These are phyloP conservation scores for Molossus molossus DNA, from an alignment of 2,797 vertebrate species.

Conservation along the genomic window DNA sequence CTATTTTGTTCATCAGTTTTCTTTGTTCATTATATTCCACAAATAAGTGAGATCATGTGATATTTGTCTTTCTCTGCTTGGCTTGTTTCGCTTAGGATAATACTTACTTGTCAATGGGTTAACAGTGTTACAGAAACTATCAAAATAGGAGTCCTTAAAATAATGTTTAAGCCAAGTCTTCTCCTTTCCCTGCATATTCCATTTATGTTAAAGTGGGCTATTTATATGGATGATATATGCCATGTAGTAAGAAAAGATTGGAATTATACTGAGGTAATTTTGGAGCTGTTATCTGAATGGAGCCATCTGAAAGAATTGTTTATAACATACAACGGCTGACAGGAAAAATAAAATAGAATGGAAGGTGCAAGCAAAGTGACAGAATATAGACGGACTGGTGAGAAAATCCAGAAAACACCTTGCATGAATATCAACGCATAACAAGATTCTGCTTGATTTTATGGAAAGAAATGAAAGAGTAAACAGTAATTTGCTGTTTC, in stretches of 20 bases:
- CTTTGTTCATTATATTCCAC: no score
- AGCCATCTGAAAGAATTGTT: slow-evolving; percentile 35
- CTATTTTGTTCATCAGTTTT: no score
- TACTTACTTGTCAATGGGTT: slow-evolving; percentile 4
- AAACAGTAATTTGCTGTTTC: slow-evolving; percentile 72
- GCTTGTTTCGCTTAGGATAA: not conserved
- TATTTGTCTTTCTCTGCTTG: no score
- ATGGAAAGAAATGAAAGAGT: slow-evolving; percentile 58
- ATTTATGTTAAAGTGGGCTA: slow-evolving; percentile 30
- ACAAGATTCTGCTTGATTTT: slow-evolving; percentile 63
- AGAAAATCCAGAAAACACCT: slow-evolving; percentile 62
- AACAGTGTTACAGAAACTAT: slow-evolving; percentile 3
- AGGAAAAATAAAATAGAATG: slow-evolving; percentile 45
- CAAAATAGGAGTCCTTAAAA: not conserved
- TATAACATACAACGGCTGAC: slow-evolving; percentile 28
- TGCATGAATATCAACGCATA: slow-evolving; percentile 47
- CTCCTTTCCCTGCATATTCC: slow-evolving; percentile 18
- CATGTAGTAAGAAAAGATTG: slow-evolving; percentile 42
- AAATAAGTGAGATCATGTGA: no score
- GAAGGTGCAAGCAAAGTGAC: slow-evolving; percentile 34
- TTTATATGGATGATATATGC: not conserved
- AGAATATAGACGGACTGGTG: slow-evolving; percentile 47
- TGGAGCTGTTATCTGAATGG: slow-evolving; percentile 51
- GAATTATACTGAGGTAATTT: slow-evolving; percentile 56
- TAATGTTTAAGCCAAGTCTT: slow-evolving; percentile 1